Percentiles rank a stretch among this genome's conserved stretches.
Evolutionary conservation across 2,113 vertebrate species (phyloP).

Genomic region (Ginglymostoma cirratum): DNA sequence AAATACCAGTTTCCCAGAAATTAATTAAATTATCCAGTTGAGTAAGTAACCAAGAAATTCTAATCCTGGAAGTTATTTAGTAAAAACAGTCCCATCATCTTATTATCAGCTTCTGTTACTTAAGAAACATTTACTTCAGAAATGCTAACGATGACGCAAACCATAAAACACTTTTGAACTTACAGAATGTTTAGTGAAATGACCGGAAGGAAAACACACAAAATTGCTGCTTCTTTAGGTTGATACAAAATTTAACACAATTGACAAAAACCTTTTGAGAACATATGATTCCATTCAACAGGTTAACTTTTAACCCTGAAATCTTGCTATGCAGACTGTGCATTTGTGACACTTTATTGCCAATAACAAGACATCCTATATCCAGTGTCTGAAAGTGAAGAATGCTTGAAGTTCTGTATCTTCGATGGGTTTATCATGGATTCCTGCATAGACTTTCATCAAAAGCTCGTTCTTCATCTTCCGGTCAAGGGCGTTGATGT

Average conservation of each 20-base stretch:
- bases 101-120: not conserved
- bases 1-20: not conserved
- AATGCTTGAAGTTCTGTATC: slow-evolving; percentile 57
- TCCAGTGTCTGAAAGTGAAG: slow-evolving; percentile 59
- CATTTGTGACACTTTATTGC: not conserved
- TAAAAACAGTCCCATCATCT: not conserved
- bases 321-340: not conserved
- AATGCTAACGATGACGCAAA: not conserved
- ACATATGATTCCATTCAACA: not conserved
- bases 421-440: slow-evolving; percentile 51
- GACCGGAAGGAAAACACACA: not conserved
- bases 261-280: not conserved
- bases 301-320: not conserved
- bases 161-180: not conserved
- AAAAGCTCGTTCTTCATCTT: slow-evolving; percentile 52
- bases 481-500: slow-evolving; percentile 52
- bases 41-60: not conserved
- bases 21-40: not conserved
- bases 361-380: slow-evolving; percentile 40
- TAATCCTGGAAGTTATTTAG: not conserved
- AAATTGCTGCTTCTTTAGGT: not conserved
- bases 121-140: not conserved
- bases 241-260: not conserved
- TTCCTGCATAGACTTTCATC: slow-evolving; percentile 50
- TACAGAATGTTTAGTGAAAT: not conserved